Conservation (phyloP, 2,888 invertebrate genomes). For the Lymantria monacha region DNA sequence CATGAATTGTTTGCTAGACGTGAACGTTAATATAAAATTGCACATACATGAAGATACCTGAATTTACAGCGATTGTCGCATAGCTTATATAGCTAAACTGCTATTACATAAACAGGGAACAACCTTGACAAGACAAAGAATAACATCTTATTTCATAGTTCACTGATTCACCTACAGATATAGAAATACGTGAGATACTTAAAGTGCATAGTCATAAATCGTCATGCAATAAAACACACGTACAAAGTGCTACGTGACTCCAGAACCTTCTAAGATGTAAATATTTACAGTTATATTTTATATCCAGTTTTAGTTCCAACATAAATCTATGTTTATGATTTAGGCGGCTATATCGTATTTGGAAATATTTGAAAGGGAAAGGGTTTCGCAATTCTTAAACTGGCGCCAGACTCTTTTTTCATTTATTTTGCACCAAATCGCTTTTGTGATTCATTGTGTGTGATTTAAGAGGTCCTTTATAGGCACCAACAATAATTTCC, state of each 20-base stretch:
- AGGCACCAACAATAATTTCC: not conserved
- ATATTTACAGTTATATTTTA: constrained; percentile 65
- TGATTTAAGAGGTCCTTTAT: not conserved
- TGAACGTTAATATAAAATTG: too few relatives aligned
- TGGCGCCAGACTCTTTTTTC: constrained; percentile 9
- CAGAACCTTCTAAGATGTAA: constrained; percentile 51
- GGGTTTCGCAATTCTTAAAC: constrained; percentile 3
- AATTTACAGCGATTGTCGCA: not conserved
- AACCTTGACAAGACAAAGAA: constrained; percentile 1
- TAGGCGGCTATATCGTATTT: constrained; percentile 10
- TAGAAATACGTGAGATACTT: constrained; percentile 49
- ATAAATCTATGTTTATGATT: constrained; percentile 34
- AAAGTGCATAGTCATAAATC: constrained; percentile 62
- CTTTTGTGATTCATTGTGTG: not conserved
- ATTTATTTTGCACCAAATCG: not conserved
- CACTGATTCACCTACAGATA: constrained; percentile 30
- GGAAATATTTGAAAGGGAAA: constrained; percentile 1
- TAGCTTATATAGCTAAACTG: not conserved
- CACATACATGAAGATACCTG: too few relatives aligned
- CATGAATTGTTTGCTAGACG: too few relatives aligned
- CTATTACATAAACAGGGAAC: not conserved
- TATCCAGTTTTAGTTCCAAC: constrained; percentile 28
- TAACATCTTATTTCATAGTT: constrained; percentile 10
- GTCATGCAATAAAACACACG: constrained; percentile 60
- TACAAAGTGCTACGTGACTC: constrained; percentile 58